phyloP scores from a whole-genome alignment of 2,797 vertebrate species.

The Eupleurogrammus muticus region DNA sequence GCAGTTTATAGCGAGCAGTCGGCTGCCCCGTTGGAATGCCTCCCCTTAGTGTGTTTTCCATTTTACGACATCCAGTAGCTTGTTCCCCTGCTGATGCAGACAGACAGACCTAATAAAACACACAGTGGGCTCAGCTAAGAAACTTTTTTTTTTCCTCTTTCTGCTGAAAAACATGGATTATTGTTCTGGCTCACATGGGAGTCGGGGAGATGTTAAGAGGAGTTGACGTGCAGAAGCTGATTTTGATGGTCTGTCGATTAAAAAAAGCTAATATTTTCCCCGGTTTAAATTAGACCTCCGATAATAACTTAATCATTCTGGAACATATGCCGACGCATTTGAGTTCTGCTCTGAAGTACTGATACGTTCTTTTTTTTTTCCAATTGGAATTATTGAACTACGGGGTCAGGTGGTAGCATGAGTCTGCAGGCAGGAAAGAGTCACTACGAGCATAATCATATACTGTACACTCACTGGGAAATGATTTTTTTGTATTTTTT shows the following conservation, averaged over 20 bases:
- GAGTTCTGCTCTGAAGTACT: neutral
- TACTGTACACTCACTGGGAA: neutral
- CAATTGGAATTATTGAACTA: constrained; percentile 1
- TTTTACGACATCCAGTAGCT: constrained; percentile 81
- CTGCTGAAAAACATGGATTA: constrained; percentile 35
- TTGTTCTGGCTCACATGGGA: constrained; percentile 13
- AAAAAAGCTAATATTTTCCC: neutral
- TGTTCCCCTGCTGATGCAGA: constrained; percentile 78
- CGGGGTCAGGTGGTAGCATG: neutral
- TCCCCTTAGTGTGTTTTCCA: constrained; percentile 57
- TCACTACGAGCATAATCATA: neutral
- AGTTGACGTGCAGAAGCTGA: neutral
- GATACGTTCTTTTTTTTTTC: neutral
- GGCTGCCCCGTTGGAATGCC: constrained; percentile 58
- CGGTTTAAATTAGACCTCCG: neutral
- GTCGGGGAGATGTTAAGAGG: constrained; percentile 11
- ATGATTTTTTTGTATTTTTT: constrained; percentile 14
- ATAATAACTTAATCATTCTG: constrained; percentile 4
- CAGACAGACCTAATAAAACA: constrained; percentile 76
- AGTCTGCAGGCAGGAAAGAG: neutral
- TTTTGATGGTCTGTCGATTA: neutral
- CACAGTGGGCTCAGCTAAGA: constrained; percentile 34
- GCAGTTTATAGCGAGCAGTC: constrained; percentile 70
- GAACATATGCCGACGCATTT: neutral
- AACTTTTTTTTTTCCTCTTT: constrained; percentile 15